phyloP scores from a whole-genome alignment of 2,888 invertebrate genomes.

The Prosapia bicincta region DNA sequence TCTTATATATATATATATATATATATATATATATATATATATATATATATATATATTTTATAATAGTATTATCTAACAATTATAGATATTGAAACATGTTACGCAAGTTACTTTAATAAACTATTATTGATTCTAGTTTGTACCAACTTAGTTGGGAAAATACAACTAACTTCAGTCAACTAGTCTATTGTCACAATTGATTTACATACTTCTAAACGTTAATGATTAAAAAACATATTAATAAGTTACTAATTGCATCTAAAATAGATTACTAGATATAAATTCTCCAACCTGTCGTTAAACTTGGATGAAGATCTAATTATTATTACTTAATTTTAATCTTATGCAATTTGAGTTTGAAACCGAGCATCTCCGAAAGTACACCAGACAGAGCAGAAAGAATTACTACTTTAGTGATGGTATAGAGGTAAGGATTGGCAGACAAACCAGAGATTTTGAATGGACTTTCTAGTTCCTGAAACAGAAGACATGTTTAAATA shows the following conservation, averaged over 20 bases:
- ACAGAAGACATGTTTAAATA: neutral
- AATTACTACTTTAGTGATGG: conserved; percentile 92
- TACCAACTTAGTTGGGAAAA: neutral
- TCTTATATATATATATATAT: no score
- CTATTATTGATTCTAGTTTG: neutral
- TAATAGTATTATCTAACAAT: neutral
- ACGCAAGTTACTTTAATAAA: no score
- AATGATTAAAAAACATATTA: neutral
- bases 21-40: no score
- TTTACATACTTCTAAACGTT: neutral
- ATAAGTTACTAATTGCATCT: neutral
- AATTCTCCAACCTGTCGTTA: neutral
- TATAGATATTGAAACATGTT: neutral
- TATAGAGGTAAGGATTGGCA: conserved; percentile 93
- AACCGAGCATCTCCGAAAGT: conserved; percentile 93
- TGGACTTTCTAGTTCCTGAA: conserved; percentile 90
- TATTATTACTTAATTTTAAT: conserved; percentile 78
- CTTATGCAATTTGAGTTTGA: conserved; percentile 94
- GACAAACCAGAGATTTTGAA: conserved; percentile 96
- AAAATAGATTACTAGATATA: neutral
- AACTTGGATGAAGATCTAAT: neutral
- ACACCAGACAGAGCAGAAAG: conserved; percentile 94
- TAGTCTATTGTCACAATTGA: neutral
- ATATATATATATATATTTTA: no score
- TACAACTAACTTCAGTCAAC: neutral